These are phyloP conservation scores for Acipenser oxyrinchus DNA, from an alignment of 2,797 vertebrate species.

Conservation along the genomic window DNA sequence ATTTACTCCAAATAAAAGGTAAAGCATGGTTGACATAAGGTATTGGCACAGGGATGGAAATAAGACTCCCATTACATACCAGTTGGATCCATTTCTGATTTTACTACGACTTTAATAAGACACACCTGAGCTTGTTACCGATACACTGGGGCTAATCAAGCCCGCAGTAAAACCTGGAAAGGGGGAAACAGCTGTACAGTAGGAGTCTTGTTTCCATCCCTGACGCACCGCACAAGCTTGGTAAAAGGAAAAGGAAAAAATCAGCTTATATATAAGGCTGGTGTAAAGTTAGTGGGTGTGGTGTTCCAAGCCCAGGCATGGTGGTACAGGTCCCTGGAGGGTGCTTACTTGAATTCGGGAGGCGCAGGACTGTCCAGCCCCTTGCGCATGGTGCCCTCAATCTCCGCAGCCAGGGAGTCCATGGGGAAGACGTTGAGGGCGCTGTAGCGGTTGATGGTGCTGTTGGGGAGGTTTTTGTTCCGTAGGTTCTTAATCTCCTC, in stretches of 20 bases:
- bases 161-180: no score
- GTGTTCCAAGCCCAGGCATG: neutral
- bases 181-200: neutral
- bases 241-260: no score
- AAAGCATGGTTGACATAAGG: no score
- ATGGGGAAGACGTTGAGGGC: conserved; percentile 63
- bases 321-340: neutral
- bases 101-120: no score
- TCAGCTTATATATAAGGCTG: neutral
- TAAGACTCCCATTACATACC: no score
- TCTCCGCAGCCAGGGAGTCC: conserved; percentile 81
- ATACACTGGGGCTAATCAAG: no score
- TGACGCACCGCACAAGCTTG: no score
- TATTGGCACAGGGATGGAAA: no score
- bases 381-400: conserved; percentile 75
- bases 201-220: no score
- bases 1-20: no score
- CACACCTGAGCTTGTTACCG: no score
- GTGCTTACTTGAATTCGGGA: conserved; percentile 70
- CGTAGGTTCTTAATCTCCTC: conserved; percentile 75
- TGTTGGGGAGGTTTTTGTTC: conserved; percentile 67
- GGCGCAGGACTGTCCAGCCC: conserved; percentile 61
- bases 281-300: neutral
- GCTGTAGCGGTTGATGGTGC: conserved; percentile 72
- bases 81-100: no score